phyloP scores from a whole-genome alignment of 2,797 vertebrate genomes.

The Enteromius argenteus region DNA sequence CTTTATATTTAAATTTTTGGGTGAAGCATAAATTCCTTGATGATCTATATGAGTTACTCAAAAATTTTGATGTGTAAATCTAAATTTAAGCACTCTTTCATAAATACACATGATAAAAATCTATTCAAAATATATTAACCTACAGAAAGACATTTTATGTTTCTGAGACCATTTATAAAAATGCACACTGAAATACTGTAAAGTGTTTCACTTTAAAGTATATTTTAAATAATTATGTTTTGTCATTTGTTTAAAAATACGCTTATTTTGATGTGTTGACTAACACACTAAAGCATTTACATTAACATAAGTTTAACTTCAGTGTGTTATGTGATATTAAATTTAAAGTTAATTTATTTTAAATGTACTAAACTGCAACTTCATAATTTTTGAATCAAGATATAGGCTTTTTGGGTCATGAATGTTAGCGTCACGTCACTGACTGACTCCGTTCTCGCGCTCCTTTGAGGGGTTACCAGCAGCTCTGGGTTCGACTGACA shows the following conservation, averaged over 20 bases:
- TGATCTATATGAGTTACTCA: neutral
- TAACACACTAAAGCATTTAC: neutral
- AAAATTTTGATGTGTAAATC: neutral
- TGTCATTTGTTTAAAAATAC: neutral
- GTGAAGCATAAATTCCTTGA: neutral
- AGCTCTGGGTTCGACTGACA: neutral
- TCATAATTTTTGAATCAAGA: too few species aligned
- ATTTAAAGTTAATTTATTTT: too few species aligned
- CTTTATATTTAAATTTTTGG: neutral
- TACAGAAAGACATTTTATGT: neutral
- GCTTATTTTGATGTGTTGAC: neutral
- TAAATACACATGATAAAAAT: neutral
- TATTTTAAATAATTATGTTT: neutral
- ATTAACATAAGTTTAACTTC: neutral
- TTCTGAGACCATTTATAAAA: neutral
- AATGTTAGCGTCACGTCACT: neutral
- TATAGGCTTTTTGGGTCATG: neutral
- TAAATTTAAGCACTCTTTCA: neutral
- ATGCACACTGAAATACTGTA: neutral
- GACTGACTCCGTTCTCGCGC: neutral
- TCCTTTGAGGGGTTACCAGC: slow-evolving; percentile 7
- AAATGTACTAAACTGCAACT: too few species aligned
- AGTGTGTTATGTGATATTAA: neutral
- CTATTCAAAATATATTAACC: too few species aligned
- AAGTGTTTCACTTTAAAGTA: neutral